Conservation (phyloP, 2,888 invertebrate genomes). For the Parnassius orleans region DNA sequence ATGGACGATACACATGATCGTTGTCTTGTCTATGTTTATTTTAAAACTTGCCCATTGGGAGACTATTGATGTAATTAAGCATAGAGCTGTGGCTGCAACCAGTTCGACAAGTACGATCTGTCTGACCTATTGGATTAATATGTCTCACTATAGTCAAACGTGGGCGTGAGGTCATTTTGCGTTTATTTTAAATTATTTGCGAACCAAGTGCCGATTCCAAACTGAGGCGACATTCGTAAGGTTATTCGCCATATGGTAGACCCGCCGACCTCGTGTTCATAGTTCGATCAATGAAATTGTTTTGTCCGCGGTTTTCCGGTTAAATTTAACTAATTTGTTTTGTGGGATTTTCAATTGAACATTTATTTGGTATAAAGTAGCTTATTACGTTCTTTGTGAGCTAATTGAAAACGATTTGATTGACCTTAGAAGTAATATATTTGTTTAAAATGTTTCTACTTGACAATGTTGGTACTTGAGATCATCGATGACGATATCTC, state of each 20-base stretch:
- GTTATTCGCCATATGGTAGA: constrained; percentile 36
- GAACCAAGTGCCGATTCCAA: constrained; percentile 4
- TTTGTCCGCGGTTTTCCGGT: constrained; percentile 27
- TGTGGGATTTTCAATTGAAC: constrained; percentile 1
- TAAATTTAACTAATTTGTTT: constrained; percentile 12
- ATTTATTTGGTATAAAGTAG: neutral
- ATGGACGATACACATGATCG: too few relatives aligned
- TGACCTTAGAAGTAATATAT: neutral
- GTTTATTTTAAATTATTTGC: constrained; percentile 20
- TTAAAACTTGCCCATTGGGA: too few relatives aligned
- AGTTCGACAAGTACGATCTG: too few relatives aligned
- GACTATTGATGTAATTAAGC: too few relatives aligned
- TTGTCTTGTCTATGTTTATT: too few relatives aligned
- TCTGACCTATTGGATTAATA: neutral
- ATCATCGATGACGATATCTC: neutral
- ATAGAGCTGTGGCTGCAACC: too few relatives aligned
- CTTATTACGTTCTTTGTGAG: neutral
- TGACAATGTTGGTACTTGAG: neutral
- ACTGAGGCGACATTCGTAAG: constrained; percentile 21
- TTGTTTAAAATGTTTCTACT: neutral
- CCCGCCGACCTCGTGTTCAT: constrained; percentile 30
- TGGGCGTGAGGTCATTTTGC: constrained; percentile 12
- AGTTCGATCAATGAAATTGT: constrained; percentile 27
- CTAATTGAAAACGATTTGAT: neutral
- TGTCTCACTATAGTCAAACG: neutral